Base-by-base conservation (phyloP, 2,113 vertebrate species). In the Callocephalon fimbriatum region DNA sequence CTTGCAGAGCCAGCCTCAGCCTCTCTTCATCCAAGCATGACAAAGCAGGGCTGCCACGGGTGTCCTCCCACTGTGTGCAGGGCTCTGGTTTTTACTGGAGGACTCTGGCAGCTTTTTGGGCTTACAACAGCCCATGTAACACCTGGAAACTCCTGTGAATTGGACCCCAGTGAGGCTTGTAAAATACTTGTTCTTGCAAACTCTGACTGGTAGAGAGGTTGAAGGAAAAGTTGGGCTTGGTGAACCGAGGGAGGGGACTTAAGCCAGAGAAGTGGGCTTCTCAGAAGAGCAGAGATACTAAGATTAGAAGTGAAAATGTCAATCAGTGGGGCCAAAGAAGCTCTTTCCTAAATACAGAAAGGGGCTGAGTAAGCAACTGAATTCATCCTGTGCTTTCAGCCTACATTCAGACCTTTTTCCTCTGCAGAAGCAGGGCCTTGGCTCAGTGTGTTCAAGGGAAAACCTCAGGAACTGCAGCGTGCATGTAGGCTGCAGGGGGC, bases 401-500 rank as follows among this genome's bases (percentile, higher is more conserved):
- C 42, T 75, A 15, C 14, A 9, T 38, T 63, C 47, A 56, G 77
- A 37, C 4, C 0, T 20, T 32, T 23, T 10, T 0, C 1, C 38
- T 54, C 32, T 47, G 48, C 40, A 45, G 83, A 62, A 81, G 42
- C 54, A 63, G 61, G 23, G 47, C 12, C 37, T 72, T 44, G 15
- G 27, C 54, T 92, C 35, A 14, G 32, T 1, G 1, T 54, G 21
- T 76, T 86, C 45, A n/a, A 54, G 72, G 47, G 32, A 18, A 80
- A 74, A 22, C 16, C 45, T 88, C 26, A 18, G 65, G 38, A 27
- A 23, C 9, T 80, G 53, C 2, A 2, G 45, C 0, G 0, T 42
- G 42, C 54, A 7, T 93, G 92, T 94, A 71, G 71, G 95, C 95
- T 96, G 59, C 90, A 54, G 90, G 96, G 85, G 47, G 15, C 79